Base-by-base conservation (phyloP, 1,140 invertebrate species). In the Euschistus heros region DNA sequence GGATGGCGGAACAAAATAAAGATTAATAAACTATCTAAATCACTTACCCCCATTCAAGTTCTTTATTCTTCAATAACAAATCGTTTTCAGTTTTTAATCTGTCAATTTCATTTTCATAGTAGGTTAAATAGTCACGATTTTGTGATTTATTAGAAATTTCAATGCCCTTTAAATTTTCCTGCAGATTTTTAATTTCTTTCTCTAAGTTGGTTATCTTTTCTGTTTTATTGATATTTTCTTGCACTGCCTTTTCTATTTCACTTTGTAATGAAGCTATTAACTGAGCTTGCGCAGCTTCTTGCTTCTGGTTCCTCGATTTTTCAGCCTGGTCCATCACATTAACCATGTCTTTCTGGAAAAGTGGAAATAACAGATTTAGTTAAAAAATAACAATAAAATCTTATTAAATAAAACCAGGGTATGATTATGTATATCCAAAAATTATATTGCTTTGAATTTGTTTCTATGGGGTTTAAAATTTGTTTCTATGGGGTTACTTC, bases 41-140 rank as follows among this genome's bases (percentile, higher is more conserved):
- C 2, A 30, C 62, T 22, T n/a, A 65, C 64, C 64, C 54, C 52
- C 55, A 65, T 42, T 65, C 64, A 14, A 59, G 26, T 60, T 65
- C 64, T 7, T 65, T 65, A 14, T 37, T 52, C 14, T 65, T 67
- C 0, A 64, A 26, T 54, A 37, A 24, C 2, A 42, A 27, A 30
- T 69, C 59, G 18, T 42, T 18, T 50, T 67, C 46, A 50, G 63
- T n/a, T 24, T 69, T 55, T 18, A 65, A 27, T 54, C 59, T 63
- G 4, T 8, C 46, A 2, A 68, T 26, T 63, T 62, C 65, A 18
- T 63, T 30, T 10, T 68, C 65, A 22, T 65, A 62, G 33, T 62
- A 68, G 1, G 50, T 42, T 44, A 68, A 63, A 42, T 68, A 68
- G 15, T 68, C 64, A 47, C 66, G 30, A 30, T 37, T 52, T 17